Evolutionary conservation across 2,113 vertebrate genomes (phyloP), one percentile per base, ranked within the genome.

Genomic region (Callipepla squamata): DNA sequence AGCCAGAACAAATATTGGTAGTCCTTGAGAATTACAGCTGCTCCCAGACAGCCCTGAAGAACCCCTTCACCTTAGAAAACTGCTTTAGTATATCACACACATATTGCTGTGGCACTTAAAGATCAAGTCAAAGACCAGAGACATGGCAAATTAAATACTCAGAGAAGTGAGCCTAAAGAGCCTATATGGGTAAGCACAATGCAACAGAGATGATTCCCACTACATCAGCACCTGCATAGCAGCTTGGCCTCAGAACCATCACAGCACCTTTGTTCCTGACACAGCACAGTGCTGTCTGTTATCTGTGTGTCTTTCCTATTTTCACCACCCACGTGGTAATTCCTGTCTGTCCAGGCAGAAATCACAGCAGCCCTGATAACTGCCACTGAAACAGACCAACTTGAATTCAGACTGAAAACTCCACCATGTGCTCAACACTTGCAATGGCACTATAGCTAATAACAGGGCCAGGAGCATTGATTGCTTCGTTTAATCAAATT

Each of bases 161-260:
- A 45, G 12, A 80, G 13, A 83, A 76, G 57, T 2, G 4, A 6
- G 4, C 16, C 1, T 47, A 9, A 76, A 68, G 11, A 73, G 16
- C 5, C 32, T n/a, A 5, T 1, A n/a, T 0, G 1, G 32, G 28
- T 30, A 80, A 89, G 7, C n/a, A 16, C 30, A 30, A 1, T 8
- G 38, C 57, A 50, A 22, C 20, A 18, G 3, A 32, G 14, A 7
- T 12, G 10, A 0, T 26, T 45, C 48, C 16, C 22, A 4, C 30
- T 13, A 14, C n/a, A 38, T 78, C 7, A 20, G 20, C 59, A 42
- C 48, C 77, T 36, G 12, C 40, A 13, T 3, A 6, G 55, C 26
- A 20, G 5, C 50, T 57, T 14, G 1, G 5, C 67, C 58, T 50
- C 47, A 57, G 15, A 79, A 47, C 32, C 73, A 53, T 21, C 22